A percentile compares a stretch with the other conserved stretches of the same genome.
Conservation (phyloP, 2,113 vertebrate genomes). For the Mesembrinibis cayennensis region DNA sequence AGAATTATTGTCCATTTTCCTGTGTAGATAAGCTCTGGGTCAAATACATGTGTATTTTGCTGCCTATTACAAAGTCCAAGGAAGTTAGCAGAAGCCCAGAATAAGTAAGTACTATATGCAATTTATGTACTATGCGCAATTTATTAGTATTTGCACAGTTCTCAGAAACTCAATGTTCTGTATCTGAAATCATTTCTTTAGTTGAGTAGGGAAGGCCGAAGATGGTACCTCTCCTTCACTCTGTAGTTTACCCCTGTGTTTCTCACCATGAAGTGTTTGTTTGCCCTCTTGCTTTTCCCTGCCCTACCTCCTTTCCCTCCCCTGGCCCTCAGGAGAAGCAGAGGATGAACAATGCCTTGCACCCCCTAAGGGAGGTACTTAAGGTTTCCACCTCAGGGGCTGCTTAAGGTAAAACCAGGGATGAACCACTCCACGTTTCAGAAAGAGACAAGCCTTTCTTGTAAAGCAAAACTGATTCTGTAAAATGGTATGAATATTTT, state of each 20-base stretch:
- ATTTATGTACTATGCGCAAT: neutral
- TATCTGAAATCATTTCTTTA: neutral
- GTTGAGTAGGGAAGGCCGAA: neutral
- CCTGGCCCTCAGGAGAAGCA: neutral
- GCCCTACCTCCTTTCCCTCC: neutral
- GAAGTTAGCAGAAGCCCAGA: neutral
- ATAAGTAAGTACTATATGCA: neutral
- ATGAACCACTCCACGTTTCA: neutral
- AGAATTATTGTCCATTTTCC: neutral
- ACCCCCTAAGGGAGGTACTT: neutral
- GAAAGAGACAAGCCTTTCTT: neutral
- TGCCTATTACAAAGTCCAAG: neutral
- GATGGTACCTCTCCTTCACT: neutral
- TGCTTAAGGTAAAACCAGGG: neutral
- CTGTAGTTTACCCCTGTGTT: neutral
- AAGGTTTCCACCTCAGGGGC: neutral
- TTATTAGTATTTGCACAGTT: neutral
- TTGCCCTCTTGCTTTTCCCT: neutral
- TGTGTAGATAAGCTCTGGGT: neutral
- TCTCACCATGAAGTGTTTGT: neutral
- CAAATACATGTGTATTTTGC: neutral
- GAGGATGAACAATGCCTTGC: neutral
- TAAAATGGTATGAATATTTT: neutral
- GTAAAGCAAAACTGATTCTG: neutral
- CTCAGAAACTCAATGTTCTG: neutral